phyloP scores from a whole-genome alignment of 2,888 invertebrate species.

The Parapristionchus giblindavisi region DNA sequence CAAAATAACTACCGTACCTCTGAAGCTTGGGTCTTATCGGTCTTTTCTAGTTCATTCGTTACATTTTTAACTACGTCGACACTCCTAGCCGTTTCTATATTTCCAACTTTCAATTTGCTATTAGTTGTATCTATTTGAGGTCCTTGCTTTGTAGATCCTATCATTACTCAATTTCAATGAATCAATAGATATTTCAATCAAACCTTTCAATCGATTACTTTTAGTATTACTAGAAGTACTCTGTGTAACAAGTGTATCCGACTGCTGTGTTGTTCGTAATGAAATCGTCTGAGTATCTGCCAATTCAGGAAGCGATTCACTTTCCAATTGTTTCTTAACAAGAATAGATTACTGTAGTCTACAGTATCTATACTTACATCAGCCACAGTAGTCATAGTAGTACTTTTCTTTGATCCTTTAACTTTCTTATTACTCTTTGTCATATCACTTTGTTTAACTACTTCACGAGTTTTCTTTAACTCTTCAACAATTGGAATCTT shows the following conservation, averaged over 20 bases:
- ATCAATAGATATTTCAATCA: too few relatives aligned
- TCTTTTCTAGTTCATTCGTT: constrained; percentile 4
- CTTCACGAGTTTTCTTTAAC: constrained; percentile 15
- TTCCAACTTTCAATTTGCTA: constrained; percentile 22
- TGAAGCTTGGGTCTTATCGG: constrained; percentile 20
- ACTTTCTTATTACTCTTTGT: constrained; percentile 20
- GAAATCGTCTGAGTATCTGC: too few relatives aligned
- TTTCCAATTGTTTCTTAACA: too few relatives aligned
- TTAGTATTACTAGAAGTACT: too few relatives aligned
- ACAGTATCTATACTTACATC: not conserved
- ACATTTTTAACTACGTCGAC: constrained; percentile 11
- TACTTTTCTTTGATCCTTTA: constrained; percentile 4
- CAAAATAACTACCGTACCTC: too few relatives aligned
- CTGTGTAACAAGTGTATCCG: too few relatives aligned
- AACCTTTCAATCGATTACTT: too few relatives aligned
- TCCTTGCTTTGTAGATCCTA: too few relatives aligned
- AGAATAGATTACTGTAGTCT: not conserved
- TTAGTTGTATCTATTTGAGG: too few relatives aligned
- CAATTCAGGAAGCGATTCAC: too few relatives aligned
- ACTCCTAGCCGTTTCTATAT: constrained; percentile 19
- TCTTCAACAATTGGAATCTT: constrained; percentile 8
- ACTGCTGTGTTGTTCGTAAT: too few relatives aligned
- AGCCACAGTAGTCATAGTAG: not conserved
- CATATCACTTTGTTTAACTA: not conserved
- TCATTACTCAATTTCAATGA: too few relatives aligned